Evolutionary conservation across 2,797 vertebrate genomes (phyloP), one percentile per base, ranked within the genome.

Genomic region (Myiothlypis chrysogaster): DNA sequence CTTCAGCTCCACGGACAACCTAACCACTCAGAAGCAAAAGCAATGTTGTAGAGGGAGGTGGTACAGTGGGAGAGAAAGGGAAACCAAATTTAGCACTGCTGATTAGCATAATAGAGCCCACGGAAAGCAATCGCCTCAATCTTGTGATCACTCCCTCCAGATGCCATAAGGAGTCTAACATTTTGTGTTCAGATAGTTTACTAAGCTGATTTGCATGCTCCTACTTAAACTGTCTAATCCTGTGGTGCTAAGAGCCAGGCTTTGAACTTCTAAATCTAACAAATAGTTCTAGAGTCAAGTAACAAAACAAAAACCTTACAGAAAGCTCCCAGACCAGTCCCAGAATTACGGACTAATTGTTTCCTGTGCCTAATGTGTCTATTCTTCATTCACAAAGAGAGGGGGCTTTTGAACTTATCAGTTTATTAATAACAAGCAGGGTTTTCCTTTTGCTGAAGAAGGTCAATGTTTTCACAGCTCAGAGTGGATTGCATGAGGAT

Each of bases 181-280:
- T 83, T 95, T 87, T 96, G 71, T 57, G 57, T 81, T 86, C 80
- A 90, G 95, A 95, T 91, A 91, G 89, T 80, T 94, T 89, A 91
- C 93, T 94, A 97, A 97, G 95, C 96, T 93, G 91, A 93, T 97
- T 83, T 95, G 90, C 91, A 95, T 96, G 97, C 92, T 97, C 94
- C 96, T 97, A 94, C 94, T 97, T 95, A 90, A 90, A 90, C 81
- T 84, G 88, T 90, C 88, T 90, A 90, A 90, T 90, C 81, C 88
- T 55, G 73, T 79, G 66, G 66, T 66, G 73, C 73, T 60, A 90
- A 94, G 63, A 94, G 64, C 72, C 79, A 80, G 59, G 85, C 92
- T 97, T 96, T 96, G 88, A 88, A 95, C 88, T 85, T 69, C 53
- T 19, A 96, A 97, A 93, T 93, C 79, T 91, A 95, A 93, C 89